Evolutionary conservation across 2,797 vertebrate species (phyloP).

Genomic region (Melopsittacus undulatus): DNA sequence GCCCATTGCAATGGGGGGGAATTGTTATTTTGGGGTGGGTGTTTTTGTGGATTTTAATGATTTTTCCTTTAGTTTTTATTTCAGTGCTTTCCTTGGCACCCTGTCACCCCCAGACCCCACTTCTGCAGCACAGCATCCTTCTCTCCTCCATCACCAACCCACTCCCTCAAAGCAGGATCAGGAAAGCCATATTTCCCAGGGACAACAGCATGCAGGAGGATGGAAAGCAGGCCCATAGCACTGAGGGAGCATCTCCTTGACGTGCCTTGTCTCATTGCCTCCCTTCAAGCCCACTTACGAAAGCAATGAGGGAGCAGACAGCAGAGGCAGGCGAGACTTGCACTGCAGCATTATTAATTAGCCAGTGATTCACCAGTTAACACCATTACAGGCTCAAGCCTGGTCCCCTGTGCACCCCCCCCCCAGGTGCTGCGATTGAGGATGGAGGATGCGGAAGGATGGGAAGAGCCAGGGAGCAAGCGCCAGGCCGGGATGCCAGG

Average conservation of each 20-base stretch:
- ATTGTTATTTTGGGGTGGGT: accelerated
- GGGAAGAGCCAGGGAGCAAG: not conserved
- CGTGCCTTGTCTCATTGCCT: slow-evolving; percentile 53
- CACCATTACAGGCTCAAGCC: not conserved
- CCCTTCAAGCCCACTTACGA: slow-evolving; percentile 69
- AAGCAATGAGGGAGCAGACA: slow-evolving; percentile 67
- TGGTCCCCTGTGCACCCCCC: not conserved
- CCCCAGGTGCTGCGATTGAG: not conserved
- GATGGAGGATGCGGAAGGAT: not conserved
- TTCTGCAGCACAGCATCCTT: not conserved
- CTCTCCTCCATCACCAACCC: not conserved
- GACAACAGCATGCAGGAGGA: not conserved
- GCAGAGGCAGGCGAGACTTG: slow-evolving; percentile 37
- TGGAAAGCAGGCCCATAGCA: not conserved
- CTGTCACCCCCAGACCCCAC: not conserved
- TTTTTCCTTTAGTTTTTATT: not conserved
- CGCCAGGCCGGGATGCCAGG: not conserved
- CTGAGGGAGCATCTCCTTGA: not conserved
- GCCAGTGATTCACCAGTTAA: slow-evolving; percentile 43
- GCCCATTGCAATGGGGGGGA: not conserved
- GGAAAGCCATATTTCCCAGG: not conserved
- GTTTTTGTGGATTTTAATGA: not conserved
- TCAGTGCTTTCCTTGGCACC: not conserved
- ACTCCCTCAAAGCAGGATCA: not conserved
- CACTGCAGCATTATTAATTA: slow-evolving; percentile 59